These are phyloP conservation scores for Lithodes maja DNA, from an alignment of 2,888 invertebrate genomes.

Conservation along the genomic window DNA sequence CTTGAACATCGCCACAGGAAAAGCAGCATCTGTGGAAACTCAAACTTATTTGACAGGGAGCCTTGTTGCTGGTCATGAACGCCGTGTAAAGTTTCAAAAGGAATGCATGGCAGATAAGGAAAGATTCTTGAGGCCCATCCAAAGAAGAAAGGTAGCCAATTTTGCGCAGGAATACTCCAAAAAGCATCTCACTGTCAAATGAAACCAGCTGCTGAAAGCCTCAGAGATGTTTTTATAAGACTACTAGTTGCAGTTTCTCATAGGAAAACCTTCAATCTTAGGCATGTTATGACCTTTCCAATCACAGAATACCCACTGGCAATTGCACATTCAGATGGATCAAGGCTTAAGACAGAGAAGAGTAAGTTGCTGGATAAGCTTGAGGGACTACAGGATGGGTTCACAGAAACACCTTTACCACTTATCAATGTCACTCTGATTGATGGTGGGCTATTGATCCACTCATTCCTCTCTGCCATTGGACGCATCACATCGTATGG, in stretches of 20 bases:
- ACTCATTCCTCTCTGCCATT: background rate
- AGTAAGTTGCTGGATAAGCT: background rate
- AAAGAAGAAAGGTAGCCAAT: background rate
- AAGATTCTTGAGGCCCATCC: background rate
- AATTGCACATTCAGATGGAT: background rate
- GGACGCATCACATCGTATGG: background rate
- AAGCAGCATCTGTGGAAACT: conserved; percentile 4
- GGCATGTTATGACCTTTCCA: background rate
- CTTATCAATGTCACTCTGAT: background rate
- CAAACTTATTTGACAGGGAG: background rate
- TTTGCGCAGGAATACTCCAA: background rate
- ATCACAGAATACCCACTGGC: background rate
- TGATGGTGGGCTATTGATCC: conserved; percentile 8
- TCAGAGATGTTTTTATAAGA: background rate
- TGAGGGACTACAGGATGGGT: background rate
- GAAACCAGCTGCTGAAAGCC: background rate
- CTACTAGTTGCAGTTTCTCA: background rate
- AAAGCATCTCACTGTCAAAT: background rate
- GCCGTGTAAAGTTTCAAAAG: background rate
- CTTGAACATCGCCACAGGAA: conserved; percentile 11
- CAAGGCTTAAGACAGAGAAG: background rate
- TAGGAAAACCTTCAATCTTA: background rate
- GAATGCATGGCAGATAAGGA: background rate
- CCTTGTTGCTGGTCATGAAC: background rate
- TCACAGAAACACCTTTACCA: background rate